Percentiles rank a stretch among this genome's conserved stretches.
These are phyloP conservation scores for Reticulitermes speratus DNA, from an alignment of 1,140 invertebrate genomes.

Conservation along the genomic window DNA sequence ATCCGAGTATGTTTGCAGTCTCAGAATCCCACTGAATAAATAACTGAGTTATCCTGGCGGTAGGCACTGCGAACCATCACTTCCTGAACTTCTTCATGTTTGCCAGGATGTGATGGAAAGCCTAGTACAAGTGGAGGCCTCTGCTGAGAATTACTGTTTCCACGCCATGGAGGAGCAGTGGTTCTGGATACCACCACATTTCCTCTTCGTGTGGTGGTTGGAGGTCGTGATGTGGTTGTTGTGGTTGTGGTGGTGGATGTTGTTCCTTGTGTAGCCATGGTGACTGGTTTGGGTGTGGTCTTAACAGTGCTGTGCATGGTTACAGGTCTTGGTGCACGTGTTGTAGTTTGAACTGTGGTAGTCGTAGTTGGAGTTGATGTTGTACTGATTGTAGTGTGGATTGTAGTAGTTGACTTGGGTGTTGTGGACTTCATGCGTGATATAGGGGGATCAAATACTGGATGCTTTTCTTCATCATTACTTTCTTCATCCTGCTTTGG, in stretches of 20 bases:
- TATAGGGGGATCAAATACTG: background rate
- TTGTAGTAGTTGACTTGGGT: conserved; percentile 39
- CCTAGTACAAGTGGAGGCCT: conserved; percentile 52
- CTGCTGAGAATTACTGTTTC: conserved; percentile 48
- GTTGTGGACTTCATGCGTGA: conserved; percentile 39
- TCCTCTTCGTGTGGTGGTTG: conserved; percentile 2
- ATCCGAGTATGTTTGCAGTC: conserved; percentile 79
- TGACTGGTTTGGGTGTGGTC: conserved; percentile 44
- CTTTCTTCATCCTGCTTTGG: conserved; percentile 39
- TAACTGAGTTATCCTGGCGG: conserved; percentile 81
- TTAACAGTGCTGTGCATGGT: conserved; percentile 42
- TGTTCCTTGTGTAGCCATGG: conserved; percentile 30
- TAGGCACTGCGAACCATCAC: conserved; percentile 83
- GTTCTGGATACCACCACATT: conserved; percentile 49
- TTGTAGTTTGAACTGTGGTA: conserved; percentile 18
- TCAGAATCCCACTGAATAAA: conserved; percentile 89
- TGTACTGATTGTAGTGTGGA: conserved; percentile 43
- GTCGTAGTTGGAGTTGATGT: conserved; percentile 24
- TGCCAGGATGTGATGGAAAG: background rate
- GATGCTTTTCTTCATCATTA: conserved; percentile 35
- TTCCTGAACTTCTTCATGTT: conserved; percentile 51
- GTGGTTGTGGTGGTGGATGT: background rate
- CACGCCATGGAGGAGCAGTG: conserved; percentile 38
- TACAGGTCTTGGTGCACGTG: conserved; percentile 40
- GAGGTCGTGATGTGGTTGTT: background rate